Evolutionary conservation across 2,888 invertebrate genomes (phyloP).

Genomic region (Conops quadrifasciatus): DNA sequence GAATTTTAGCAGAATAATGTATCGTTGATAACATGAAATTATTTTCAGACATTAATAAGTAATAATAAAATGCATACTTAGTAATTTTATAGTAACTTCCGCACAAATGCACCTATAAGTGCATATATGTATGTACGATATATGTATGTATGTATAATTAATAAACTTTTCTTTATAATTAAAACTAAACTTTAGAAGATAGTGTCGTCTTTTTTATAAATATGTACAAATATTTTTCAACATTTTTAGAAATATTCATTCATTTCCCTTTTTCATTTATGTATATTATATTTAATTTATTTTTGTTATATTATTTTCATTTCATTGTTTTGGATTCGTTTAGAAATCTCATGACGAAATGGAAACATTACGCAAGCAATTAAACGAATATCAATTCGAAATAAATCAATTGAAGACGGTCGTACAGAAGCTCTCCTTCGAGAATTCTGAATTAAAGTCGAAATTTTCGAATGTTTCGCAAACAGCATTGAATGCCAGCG

Average conservation of each 20-base stretch:
- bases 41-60: too few species aligned
- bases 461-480: conserved; percentile 58
- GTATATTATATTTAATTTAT: conserved; percentile 18
- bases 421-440: conserved; percentile 80
- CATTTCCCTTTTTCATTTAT: too few species aligned
- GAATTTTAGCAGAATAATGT: too few species aligned
- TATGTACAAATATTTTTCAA: neutral
- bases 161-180: neutral
- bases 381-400: conserved; percentile 61
- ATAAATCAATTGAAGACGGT: conserved; percentile 67
- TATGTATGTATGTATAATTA: neutral
- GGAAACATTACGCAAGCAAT: conserved; percentile 62
- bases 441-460: conserved; percentile 80
- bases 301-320: conserved; percentile 39
- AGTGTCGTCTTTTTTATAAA: neutral
- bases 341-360: conserved; percentile 55
- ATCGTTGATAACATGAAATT: too few species aligned
- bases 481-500: conserved; percentile 53
- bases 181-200: neutral
- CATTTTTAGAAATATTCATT: too few species aligned
- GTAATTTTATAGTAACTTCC: neutral
- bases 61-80: neutral
- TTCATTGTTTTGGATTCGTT: conserved; percentile 36
- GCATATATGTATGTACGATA: too few species aligned
- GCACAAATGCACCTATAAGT: too few species aligned